These are phyloP conservation scores for Lamellibrachia columna DNA, from an alignment of 2,888 invertebrate species.

Conservation along the genomic window DNA sequence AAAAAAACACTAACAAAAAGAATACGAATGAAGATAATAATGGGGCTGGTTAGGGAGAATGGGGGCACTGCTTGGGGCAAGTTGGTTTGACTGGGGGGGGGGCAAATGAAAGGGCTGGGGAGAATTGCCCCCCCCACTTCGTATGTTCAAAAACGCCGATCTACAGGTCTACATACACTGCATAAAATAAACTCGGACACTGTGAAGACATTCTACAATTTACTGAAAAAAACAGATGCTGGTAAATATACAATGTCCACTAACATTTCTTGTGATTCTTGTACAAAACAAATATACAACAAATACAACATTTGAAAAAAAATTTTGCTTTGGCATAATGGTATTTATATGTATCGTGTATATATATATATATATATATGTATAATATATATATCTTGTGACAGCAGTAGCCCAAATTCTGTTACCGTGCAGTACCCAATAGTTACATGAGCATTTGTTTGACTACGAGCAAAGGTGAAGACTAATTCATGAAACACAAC, in stretches of 20 bases:
- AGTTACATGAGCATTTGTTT: background rate
- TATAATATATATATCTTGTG: background rate
- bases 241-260: constrained; percentile 6
- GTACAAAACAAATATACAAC: constrained; percentile 16
- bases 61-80: too few species aligned
- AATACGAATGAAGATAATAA: too few species aligned
- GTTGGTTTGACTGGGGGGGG: too few species aligned
- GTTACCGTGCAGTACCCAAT: background rate
- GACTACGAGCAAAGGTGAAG: constrained; percentile 1
- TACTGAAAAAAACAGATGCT: background rate
- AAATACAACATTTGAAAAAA: background rate
- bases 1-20: too few species aligned
- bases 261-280: constrained; percentile 16
- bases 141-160: too few species aligned
- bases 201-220: background rate
- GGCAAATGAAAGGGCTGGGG: too few species aligned
- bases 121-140: too few species aligned
- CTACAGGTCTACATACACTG: background rate
- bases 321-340: background rate
- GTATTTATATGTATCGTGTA: background rate
- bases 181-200: background rate
- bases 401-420: background rate
- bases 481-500: background rate
- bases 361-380: background rate
- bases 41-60: too few species aligned